Base-by-base conservation (phyloP, 1,140 invertebrate genomes). In the Euglossa dilemma region DNA sequence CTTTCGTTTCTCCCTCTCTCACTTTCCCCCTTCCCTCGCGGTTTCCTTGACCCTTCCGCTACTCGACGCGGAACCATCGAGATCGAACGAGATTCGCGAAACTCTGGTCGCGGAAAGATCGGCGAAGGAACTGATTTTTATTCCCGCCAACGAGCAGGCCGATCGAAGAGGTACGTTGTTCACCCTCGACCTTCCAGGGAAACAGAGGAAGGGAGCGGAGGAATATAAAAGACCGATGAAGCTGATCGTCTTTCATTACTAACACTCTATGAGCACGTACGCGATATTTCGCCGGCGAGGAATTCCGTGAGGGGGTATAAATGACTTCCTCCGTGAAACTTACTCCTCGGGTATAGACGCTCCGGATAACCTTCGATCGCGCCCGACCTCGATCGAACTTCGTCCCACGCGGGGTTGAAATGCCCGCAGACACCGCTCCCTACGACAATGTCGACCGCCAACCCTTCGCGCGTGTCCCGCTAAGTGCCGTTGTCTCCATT, bases 331-430 rank as follows among this genome's bases (percentile, higher is more conserved):
- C 25, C n/a, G 25, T 28, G 57, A 77, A 87, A 78, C 83, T 85
- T 78, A 57, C 69, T 71, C 57, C 18, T 14, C 11, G 54, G n/a
- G 36, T 81, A 61, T 77, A 81, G 80, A 50, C 69, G 47, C 45
- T n/a, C 50, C 52, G 56, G 72, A 87, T 81, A 85, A 87, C 63
- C 82, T 88, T 88, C 83, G 82, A 85, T 88, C 85, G 72, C 25
- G 69, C 54, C 64, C 72, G 77, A 87, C 86, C 87, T 85, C 77
- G 64, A 88, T 85, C 82, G 63, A 85, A 87, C 61, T 88, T 85
- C 83, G 82, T 82, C 64, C 85, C 50, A 28, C 63, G 52, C 52
- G 57, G 69, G 59, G 54, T 52, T 57, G 77, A 64, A 81, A 76
- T 74, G 28, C 18, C 63, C 85, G 59, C 74, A 79, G 57, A 63